Evolutionary conservation across 1,140 invertebrate species (phyloP).

Genomic region (Hyphantria cunea): DNA sequence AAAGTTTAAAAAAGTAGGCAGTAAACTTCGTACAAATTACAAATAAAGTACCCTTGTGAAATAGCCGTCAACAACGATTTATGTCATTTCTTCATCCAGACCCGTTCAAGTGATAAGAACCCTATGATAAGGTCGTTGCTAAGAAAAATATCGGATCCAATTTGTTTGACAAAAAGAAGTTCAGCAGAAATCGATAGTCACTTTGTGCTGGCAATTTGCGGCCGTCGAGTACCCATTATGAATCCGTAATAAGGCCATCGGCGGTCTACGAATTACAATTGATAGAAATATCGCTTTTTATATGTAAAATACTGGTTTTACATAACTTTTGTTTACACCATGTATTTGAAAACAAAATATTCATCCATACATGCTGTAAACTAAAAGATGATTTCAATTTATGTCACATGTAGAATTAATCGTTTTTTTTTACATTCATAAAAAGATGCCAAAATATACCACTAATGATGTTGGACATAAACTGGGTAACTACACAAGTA

Average conservation of each 20-base stretch:
- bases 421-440: no score
- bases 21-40: no score
- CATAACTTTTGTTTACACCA: no score
- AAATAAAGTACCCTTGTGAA: no score
- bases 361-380: no score
- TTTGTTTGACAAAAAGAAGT: constrained; percentile 28
- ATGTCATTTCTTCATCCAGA: not conserved
- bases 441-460: no score
- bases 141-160: constrained; percentile 26
- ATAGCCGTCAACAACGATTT: not conserved
- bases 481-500: no score
- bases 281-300: constrained; percentile 7
- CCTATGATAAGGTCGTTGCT: constrained; percentile 8
- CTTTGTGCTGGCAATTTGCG: constrained; percentile 25
- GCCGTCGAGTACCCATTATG: constrained; percentile 19
- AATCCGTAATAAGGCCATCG: constrained; percentile 24
- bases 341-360: no score
- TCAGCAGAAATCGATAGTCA: constrained; percentile 21
- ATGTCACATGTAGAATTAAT: no score
- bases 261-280: constrained; percentile 23
- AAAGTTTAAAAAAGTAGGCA: no score
- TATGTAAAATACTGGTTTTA: not conserved
- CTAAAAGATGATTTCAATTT: no score
- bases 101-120: not conserved
- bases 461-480: no score